Conservation (phyloP, 2,797 vertebrate species). For the Streptopelia turtur region DNA sequence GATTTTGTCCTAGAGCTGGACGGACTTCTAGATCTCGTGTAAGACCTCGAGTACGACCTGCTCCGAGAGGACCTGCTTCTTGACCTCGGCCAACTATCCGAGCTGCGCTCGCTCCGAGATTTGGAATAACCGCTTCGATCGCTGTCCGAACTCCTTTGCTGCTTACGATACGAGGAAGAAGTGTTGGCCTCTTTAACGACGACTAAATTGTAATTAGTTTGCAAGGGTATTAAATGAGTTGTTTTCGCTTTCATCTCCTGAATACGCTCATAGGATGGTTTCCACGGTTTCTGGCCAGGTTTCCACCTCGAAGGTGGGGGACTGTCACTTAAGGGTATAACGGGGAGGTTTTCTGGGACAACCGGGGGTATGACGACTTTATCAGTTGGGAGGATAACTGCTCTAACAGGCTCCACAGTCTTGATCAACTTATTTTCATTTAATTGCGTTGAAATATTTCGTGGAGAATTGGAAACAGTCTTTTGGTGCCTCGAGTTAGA, state of each 20-base stretch:
- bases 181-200: constrained; percentile 66
- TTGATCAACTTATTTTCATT: constrained; percentile 77
- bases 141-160: constrained; percentile 73
- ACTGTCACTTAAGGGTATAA: constrained; percentile 94
- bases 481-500: constrained; percentile 76
- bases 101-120: constrained; percentile 75
- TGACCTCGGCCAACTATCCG: constrained; percentile 73
- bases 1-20: constrained; percentile 84
- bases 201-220: constrained; percentile 67
- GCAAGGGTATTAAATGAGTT: constrained; percentile 71
- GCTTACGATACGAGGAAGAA: constrained; percentile 66
- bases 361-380: constrained; percentile 73
- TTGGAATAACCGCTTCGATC: constrained; percentile 76
- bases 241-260: constrained; percentile 90
- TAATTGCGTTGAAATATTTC: constrained; percentile 70
- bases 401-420: constrained; percentile 67
- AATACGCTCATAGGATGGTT: constrained; percentile 92
- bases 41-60: constrained; percentile 84
- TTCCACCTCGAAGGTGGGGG: constrained; percentile 98
- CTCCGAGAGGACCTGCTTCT: constrained; percentile 85
- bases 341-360: constrained; percentile 84
- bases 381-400: constrained; percentile 75
- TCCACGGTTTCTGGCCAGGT: constrained; percentile 98
- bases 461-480: constrained; percentile 78
- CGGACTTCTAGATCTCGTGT: constrained; percentile 83